Conservation (phyloP, 2,113 vertebrate species). For the Atherinomorus stipes region DNA sequence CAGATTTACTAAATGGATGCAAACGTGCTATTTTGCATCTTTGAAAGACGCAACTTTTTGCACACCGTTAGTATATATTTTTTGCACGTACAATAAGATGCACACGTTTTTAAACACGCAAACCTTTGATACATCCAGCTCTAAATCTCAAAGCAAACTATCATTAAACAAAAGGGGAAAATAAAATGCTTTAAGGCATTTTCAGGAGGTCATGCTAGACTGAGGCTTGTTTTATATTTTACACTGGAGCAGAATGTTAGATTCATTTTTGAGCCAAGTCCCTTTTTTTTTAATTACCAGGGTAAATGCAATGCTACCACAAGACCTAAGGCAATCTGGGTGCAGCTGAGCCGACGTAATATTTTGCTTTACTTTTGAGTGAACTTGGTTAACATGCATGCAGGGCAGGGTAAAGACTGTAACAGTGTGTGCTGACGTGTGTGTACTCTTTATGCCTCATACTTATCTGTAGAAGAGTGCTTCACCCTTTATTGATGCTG, state of each 20-base stretch:
- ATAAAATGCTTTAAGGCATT: constrained; percentile 14
- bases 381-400: constrained; percentile 51
- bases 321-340: constrained; percentile 55
- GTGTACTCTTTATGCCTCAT: constrained; percentile 1
- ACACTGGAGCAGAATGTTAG: constrained; percentile 33
- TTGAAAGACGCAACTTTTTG: too few species aligned
- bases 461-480: constrained; percentile 24
- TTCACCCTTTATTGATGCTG: constrained; percentile 29
- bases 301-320: constrained; percentile 56
- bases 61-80: too few species aligned
- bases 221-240: constrained; percentile 42
- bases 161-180: constrained; percentile 12
- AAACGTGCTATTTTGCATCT: too few species aligned
- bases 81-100: too few species aligned
- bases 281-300: constrained; percentile 34
- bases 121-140: too few species aligned
- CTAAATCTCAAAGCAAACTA: constrained; percentile 2
- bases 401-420: constrained; percentile 16
- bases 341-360: constrained; percentile 56
- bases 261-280: constrained; percentile 31
- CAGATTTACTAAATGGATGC: too few species aligned
- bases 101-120: too few species aligned
- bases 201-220: constrained; percentile 26
- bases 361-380: constrained; percentile 59
- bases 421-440: neutral